Evolutionary conservation across 53 echinoderm and acorn worm species (phyloP).

Genomic region (Holothuria scabra): DNA sequence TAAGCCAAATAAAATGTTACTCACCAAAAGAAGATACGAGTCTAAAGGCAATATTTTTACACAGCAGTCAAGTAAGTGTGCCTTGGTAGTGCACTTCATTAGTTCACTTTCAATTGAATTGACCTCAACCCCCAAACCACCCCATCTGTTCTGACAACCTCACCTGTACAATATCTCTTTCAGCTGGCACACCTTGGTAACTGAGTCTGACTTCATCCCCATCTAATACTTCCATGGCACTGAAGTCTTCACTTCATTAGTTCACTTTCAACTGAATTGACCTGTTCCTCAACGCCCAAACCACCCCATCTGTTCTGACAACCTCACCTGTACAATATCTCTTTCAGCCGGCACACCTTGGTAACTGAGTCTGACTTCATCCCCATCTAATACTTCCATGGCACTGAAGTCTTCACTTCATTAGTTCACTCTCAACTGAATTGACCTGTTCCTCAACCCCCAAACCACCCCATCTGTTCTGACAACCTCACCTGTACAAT

Average conservation of each 20-base stretch:
- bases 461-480: no score
- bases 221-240: constrained; percentile 92
- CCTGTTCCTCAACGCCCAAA: constrained; percentile 48
- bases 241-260: constrained; percentile 52
- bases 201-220: constrained; percentile 84
- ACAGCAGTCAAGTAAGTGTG: no score
- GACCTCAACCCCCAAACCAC: no score
- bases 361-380: constrained; percentile 76
- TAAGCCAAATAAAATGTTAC: no score
- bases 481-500: constrained; percentile 77
- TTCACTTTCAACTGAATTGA: no score
- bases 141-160: neutral
- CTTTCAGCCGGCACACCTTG: constrained; percentile 67
- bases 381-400: constrained; percentile 92
- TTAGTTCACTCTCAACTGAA: no score
- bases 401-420: constrained; percentile 85
- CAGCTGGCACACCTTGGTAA: constrained; percentile 60
- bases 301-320: no score
- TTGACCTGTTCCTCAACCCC: constrained; percentile 53
- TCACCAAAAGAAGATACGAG: no score
- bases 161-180: constrained; percentile 78
- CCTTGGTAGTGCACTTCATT: no score
- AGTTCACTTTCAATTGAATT: no score
- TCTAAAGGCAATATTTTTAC: no score
- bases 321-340: constrained; percentile 87